phyloP scores from a whole-genome alignment of 1,140 invertebrate genomes.

The Neelides sp. region DNA sequence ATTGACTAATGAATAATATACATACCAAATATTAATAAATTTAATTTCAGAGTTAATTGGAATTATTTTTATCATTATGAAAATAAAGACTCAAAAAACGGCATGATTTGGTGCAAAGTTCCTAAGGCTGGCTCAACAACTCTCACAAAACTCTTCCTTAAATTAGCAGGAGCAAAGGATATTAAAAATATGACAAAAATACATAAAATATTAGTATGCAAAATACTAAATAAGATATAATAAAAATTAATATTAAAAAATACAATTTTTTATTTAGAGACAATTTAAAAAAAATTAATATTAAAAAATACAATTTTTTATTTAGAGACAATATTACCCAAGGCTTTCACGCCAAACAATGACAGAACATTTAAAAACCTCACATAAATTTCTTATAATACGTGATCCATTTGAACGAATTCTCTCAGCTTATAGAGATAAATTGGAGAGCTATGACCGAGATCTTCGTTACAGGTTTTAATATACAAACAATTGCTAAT shows the following conservation, averaged over 20 bases:
- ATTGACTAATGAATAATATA: too few species aligned
- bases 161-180: constrained; percentile 19
- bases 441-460: constrained; percentile 52
- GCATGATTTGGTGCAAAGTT: constrained; percentile 29
- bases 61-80: constrained; percentile 28
- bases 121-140: constrained; percentile 28
- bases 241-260: too few species aligned
- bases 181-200: constrained; percentile 18
- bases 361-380: constrained; percentile 6
- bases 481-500: background rate
- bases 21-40: too few species aligned
- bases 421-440: constrained; percentile 77
- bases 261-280: too few species aligned
- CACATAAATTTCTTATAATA: constrained; percentile 60
- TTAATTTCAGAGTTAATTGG: constrained; percentile 21
- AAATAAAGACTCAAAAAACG: constrained; percentile 9
- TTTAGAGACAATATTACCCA: constrained; percentile 24
- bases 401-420: constrained; percentile 78
- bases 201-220: constrained; percentile 24
- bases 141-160: constrained; percentile 24
- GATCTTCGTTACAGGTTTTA: constrained; percentile 24
- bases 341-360: constrained; percentile 1
- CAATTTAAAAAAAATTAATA: too few species aligned
- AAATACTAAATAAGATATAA: too few species aligned
- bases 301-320: too few species aligned